phyloP scores from a whole-genome alignment of 2,888 invertebrate species.

The Syrista parreyssii region DNA sequence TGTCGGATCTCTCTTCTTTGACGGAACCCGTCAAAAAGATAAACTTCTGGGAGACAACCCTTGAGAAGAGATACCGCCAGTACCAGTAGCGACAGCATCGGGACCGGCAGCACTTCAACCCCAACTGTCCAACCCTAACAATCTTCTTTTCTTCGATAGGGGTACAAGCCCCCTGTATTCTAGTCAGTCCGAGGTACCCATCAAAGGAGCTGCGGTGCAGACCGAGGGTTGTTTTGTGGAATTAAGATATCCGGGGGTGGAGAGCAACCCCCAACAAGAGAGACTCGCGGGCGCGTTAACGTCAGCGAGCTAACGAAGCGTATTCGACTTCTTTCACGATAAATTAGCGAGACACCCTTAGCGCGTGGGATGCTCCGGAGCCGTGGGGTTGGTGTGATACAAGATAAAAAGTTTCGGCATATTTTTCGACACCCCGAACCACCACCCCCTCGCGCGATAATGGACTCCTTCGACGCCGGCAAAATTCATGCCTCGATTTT shows the following conservation, averaged over 20 bases:
- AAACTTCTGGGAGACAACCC: conserved; percentile 52
- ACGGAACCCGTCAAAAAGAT: conserved; percentile 60
- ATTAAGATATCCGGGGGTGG: not conserved
- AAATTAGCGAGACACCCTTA: conserved; percentile 38
- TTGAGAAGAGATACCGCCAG: conserved; percentile 18
- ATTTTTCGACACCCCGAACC: conserved; percentile 48
- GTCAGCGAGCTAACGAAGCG: conserved; percentile 8
- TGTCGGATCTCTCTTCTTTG: conserved; percentile 59
- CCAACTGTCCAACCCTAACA: conserved; percentile 15
- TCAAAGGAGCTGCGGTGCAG: not conserved
- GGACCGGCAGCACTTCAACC: conserved; percentile 13
- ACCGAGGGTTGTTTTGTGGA: not conserved
- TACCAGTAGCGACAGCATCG: conserved; percentile 25
- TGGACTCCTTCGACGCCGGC: conserved; percentile 1
- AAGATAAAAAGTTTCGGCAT: conserved; percentile 59
- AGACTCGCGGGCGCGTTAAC: not conserved
- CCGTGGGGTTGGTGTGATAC: conserved; percentile 12
- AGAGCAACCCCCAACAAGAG: not conserved
- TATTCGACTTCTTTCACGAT: conserved; percentile 25
- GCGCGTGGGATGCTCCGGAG: not conserved
- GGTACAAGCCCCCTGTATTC: conserved; percentile 1
- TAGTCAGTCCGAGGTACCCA: not conserved
- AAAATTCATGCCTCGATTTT: not conserved
- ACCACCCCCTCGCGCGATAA: conserved; percentile 1
- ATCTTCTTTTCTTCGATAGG: conserved; percentile 7